Conservation (phyloP, 2,888 invertebrate species). For the Eupithecia tripunctaria region DNA sequence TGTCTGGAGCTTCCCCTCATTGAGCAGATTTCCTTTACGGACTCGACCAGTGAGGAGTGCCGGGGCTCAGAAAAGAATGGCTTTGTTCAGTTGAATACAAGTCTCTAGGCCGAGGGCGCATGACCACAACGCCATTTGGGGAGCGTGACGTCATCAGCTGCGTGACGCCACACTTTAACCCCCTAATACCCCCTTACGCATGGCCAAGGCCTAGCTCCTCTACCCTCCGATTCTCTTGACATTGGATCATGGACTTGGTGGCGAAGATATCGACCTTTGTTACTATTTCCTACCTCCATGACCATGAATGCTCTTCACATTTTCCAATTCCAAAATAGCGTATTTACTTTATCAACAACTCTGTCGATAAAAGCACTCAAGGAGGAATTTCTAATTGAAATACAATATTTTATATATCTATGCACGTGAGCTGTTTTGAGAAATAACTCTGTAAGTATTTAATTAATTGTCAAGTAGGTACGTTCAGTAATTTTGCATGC, state of each 20-base stretch:
- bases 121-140: conserved; percentile 51
- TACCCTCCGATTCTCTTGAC: conserved; percentile 68
- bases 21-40: conserved; percentile 31
- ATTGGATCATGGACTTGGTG: conserved; percentile 57
- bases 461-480: not conserved
- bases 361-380: conserved; percentile 19
- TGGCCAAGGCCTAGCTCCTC: conserved; percentile 64
- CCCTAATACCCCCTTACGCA: conserved; percentile 54
- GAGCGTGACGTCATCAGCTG: conserved; percentile 67
- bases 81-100: conserved; percentile 51
- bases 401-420: not conserved
- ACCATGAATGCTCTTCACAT: conserved; percentile 10
- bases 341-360: conserved; percentile 13
- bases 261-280: conserved; percentile 17
- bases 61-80: conserved; percentile 38
- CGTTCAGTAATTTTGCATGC: not conserved
- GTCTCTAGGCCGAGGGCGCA: conserved; percentile 60
- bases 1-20: conserved; percentile 36
- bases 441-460: not conserved
- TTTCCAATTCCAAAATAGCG: conserved; percentile 17
- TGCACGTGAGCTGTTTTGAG: not conserved
- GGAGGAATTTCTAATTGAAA: conserved; percentile 7
- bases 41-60: conserved; percentile 27
- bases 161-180: conserved; percentile 65
- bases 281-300: conserved; percentile 18